Base-by-base conservation (phyloP, 2,797 vertebrate species). In the Diplodus puntazzo region DNA sequence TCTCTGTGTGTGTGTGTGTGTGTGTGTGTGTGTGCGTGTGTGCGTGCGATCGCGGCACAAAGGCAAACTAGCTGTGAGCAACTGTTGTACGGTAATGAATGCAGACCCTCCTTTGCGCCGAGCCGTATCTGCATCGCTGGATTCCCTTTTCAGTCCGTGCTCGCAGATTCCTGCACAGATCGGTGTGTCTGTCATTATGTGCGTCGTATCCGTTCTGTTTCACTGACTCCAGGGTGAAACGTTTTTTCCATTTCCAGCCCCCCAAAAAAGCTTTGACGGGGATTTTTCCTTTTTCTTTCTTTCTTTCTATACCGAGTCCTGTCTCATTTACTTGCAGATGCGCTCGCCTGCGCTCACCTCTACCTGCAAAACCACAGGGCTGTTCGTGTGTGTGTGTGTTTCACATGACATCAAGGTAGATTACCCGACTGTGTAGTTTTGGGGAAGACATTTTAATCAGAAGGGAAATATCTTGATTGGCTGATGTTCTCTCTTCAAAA, bases 11-110 rank as follows among this genome's bases (percentile, higher is more conserved):
- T 84, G 76, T 74, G 71, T 34, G 30, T 34, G 30, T 34, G 30
- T 75, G 87, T 78, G 73, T 34, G 30, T 34, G 30, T 34, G 30
- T 75, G 87, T 78, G 73, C 9, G 34, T 34, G 75, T 79, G 87
- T 9, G 83, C 85, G 76, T 74, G 71, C 67, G 83, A 84, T 83
- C 82, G 85, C 83, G 78, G 90, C 92, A 92, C 91, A 94, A 92
- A 94, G 91, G 88, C 91, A 72, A 89, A 90, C 80, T 83, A 69
- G 92, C 89, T 89, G 88, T 72, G 70, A 89, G 87, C 90, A 92
- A 91, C 90, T 91, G 90, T 92, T 89, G 85, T 84, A 45, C 84
- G 84, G 83, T 86, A 67, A 77, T 89, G 79, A 85, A 92, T 81
- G 87, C 90, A 87, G 88, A 90, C 25, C 83, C 83, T 87, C 85